Base-by-base conservation (phyloP, 2,797 vertebrate species). In the Tadarida brasiliensis region DNA sequence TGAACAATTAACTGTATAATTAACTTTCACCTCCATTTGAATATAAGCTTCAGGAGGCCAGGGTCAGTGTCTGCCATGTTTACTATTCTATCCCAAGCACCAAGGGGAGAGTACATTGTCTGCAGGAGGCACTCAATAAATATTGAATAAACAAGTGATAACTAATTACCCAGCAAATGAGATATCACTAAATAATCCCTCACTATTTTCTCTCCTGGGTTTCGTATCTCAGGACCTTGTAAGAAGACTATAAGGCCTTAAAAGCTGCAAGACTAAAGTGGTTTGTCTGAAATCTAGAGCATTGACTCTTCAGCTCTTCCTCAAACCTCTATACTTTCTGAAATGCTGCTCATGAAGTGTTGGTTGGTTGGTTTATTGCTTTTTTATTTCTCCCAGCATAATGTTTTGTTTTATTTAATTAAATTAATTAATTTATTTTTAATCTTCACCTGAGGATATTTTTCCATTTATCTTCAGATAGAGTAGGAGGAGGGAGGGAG, bases 241-340 rank as follows among this genome's bases (percentile, higher is more conserved):
- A 76, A 44, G 39, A 4, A 87, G 16, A 51, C 35, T 65, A 11
- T n/a, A 63, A 89, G 33, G 49, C 30, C 20, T 30, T 76, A 88
- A 92, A 87, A 92, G 10, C 63, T 88, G 44, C 30, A 77, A 92
- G 56, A 30, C 61, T 78, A 71, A 61, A 33, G 51, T 61, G 39
- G 28, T 68, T 57, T 91, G 70, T 87, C 83, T 56, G 35, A 82
- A 85, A 33, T 28, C 44, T 49, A 77, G 10, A 84, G 9, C 57
- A 9, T 26, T 56, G 82, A 74, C n/a, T 59, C 39, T 44, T 44
- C 39, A 44, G 15, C 56, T 87, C 28, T n/a, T 77, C 44, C 76
- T 94, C 33, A 91, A 70, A 96, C 77, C 63, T 87, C 44, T 87
- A 19, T 35, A 76, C 67, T 82, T 94, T 76, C 61, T 91, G 30